Base-by-base conservation (phyloP, 1,140 invertebrate species). In the Saccostrea glomerata region DNA sequence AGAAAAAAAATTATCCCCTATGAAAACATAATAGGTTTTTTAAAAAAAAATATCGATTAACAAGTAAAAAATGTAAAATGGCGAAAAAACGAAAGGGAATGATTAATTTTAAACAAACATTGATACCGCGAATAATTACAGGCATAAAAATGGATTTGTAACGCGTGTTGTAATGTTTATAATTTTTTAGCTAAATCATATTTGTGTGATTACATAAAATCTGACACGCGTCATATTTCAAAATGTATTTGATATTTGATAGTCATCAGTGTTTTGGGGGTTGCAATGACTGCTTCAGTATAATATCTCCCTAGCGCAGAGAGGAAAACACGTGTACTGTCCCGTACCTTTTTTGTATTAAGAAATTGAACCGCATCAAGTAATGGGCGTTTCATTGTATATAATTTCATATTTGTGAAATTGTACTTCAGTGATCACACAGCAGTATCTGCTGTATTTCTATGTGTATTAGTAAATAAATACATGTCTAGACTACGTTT, bases 131-230 rank as follows among this genome's bases (percentile, higher is more conserved):
- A 30, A 25, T 77, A 77, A 77, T 77, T 77, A 77, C 25, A 36
- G 11, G 70, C 13, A 15, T 15, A 25, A 30, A 77, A 77, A 77
- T 36, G 11, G 70, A 77, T 77, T 36, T 36, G 30, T 25, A 30
- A 36, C 70, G 25, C 70, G 70, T 77, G 70, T 77, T 77, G 23
- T 25, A 30, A 30, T 77, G 7, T 77, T 77, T 63, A 20, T 30
- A 17, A 77, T 77, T 77, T 77, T 47, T 77, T 77, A 73, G 15
- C 30, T 11, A 25, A 25, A 15, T 30, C 13, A 77, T 77, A 15
- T 77, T 77, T 77, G 47, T 77, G 30, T 77, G 30, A 77, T 36
- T 77, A 77, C 70, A 77, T 77, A 77, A 77, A 77, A 77, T 77
- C 30, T 77, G 70, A 77, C 70, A 77, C 70, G 70, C 30, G 70